Conservation (phyloP, 2,797 vertebrate genomes). For the Uromys caudimaculatus region DNA sequence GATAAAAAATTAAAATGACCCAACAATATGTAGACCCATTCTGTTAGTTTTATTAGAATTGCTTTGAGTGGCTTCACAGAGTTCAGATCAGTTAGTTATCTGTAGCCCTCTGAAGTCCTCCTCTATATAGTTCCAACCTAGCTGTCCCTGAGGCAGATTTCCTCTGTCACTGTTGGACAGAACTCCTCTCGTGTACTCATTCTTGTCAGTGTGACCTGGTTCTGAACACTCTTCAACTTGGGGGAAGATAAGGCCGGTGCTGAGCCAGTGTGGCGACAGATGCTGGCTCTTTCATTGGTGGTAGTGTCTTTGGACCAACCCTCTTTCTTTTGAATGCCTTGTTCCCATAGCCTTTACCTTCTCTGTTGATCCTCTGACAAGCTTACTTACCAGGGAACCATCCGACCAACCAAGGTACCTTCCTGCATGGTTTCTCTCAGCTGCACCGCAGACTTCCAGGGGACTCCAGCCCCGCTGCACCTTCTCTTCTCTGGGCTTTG, state of each 20-base stretch:
- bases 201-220: not conserved
- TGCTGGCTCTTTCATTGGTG: not conserved
- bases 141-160: not conserved
- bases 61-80: not conserved
- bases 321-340: not conserved
- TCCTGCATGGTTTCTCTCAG: not conserved
- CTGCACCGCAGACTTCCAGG: too few relatives aligned
- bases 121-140: not conserved
- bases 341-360: not conserved
- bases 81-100: not conserved
- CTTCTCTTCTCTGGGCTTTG: not conserved
- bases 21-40: not conserved
- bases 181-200: not conserved
- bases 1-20: slow-evolving; percentile 9
- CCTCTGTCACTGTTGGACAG: not conserved
- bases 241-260: not conserved
- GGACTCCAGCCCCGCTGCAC: accelerated
- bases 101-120: not conserved
- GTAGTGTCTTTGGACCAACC: not conserved
- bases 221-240: not conserved
- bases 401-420: not conserved
- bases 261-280: not conserved
- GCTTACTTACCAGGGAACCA: not conserved
- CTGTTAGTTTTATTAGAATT: not conserved
- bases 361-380: not conserved